phyloP scores from a whole-genome alignment of 2,113 vertebrate species.

The Zootoca vivipara region DNA sequence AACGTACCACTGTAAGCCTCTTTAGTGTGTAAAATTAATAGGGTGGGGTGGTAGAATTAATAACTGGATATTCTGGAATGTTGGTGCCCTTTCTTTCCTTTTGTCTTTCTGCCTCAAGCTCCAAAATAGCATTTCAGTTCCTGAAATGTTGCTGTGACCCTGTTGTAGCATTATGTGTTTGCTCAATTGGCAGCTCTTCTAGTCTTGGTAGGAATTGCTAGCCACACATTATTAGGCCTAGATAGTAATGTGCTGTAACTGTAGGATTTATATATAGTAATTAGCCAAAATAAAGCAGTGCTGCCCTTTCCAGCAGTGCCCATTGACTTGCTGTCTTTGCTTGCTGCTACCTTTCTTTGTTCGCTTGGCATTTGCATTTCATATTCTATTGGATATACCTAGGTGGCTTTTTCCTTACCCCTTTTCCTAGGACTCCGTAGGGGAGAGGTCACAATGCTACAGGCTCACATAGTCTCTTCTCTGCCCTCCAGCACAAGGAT shows the following conservation, averaged over 20 bases:
- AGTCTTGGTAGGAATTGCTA: neutral
- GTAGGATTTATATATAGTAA: neutral
- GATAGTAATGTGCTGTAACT: neutral
- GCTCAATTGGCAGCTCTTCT: neutral
- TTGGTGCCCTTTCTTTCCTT: neutral
- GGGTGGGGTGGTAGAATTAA: neutral
- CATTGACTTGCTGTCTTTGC: neutral
- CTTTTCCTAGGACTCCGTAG: too few relatives aligned
- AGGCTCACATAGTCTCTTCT: neutral
- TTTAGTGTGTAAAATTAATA: neutral
- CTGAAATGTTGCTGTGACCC: neutral
- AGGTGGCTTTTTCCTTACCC: neutral
- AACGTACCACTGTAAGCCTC: neutral
- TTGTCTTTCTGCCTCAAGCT: neutral
- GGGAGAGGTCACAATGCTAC: neutral
- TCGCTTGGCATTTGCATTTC: neutral
- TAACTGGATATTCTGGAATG: neutral
- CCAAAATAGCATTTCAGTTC: neutral
- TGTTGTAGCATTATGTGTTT: neutral
- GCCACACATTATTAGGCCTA: neutral
- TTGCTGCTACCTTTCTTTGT: neutral
- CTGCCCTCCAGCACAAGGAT: neutral
- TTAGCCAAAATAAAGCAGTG: neutral
- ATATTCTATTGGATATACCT: neutral
- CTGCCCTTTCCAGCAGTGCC: neutral